phyloP scores from a whole-genome alignment of 2,797 vertebrate genomes.

The Rhinophrynus dorsalis region DNA sequence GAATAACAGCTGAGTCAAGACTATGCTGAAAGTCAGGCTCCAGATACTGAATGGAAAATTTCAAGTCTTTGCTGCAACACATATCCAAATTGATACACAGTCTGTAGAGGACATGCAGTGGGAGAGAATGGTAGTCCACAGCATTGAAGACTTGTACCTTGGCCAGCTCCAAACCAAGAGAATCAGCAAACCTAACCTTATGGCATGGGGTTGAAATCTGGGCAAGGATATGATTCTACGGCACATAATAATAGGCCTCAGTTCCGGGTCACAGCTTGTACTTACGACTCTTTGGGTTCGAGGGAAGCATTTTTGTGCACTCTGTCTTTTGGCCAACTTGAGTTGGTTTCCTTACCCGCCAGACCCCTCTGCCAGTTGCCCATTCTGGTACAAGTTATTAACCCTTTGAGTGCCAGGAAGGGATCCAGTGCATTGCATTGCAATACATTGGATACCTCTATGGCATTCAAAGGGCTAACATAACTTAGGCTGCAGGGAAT shows the following conservation, averaged over 20 bases:
- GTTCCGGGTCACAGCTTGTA: conserved; percentile 65
- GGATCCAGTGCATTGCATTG: no score
- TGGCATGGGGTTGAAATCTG: conserved; percentile 54
- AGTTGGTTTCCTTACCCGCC: conserved; percentile 12
- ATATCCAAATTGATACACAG: conserved; percentile 84
- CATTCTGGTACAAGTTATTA: conserved; percentile 62
- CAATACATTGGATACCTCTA: no score
- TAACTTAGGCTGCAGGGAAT: conserved; percentile 59
- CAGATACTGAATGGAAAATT: conserved; percentile 73
- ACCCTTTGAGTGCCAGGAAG: no score
- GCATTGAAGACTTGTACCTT: conserved; percentile 84
- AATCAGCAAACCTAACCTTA: conserved; percentile 90
- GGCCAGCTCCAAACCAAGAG: conserved; percentile 85
- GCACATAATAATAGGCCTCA: conserved; percentile 74
- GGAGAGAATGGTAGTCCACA: conserved; percentile 80
- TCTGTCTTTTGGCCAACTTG: background rate
- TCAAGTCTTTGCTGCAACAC: conserved; percentile 69
- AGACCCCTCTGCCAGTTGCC: conserved; percentile 60
- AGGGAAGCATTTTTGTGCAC: background rate
- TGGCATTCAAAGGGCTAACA: no score
- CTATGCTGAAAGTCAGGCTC: conserved; percentile 85
- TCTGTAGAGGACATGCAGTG: conserved; percentile 84
- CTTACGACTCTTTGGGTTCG: background rate
- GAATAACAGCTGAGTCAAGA: no score
- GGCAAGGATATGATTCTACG: conserved; percentile 81